Evolutionary conservation across 1,140 invertebrate genomes (phyloP), one percentile per base, ranked within the genome.

Genomic region (Drosophila rufa): DNA sequence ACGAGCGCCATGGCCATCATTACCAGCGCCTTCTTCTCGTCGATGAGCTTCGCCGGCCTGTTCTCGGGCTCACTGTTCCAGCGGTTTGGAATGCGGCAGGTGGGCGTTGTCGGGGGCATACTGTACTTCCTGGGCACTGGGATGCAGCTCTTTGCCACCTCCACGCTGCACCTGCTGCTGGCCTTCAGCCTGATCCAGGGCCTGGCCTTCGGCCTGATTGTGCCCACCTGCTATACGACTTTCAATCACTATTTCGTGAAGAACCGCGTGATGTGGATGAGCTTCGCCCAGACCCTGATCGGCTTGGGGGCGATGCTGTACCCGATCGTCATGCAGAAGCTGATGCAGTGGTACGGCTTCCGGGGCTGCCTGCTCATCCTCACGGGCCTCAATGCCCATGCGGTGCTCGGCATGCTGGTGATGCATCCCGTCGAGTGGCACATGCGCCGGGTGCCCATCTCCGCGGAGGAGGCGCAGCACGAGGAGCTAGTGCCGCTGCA

Each of bases 341-440:
- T 94, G 42, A 82, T 95, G 75, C 80, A 93, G 2, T 71, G 91
- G 33, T 95, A 95, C 64, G 95, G 95, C n/a, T 95, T 95, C 69
- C 93, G 94, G 82, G 95, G 95, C 19, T 95, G 95, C 1, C 92
- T 96, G 61, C 92, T 95, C 0, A 92, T 96, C 12, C 82, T 96
- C 0, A 79, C 92, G 0, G 95, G 93, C 15, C 92, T 96, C 36
- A 94, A 95, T 46, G 92, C 95, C 0, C 94, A 97, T 78, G 94
- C 94, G 0, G 80, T 96, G 6, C 92, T 95, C n/a, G 96, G 95
- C 8, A 94, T 95, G 73, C 77, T 94, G 5, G 83, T 95, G 4
- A 94, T 97, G 84, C 95, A 94, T 80, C 95, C 95, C 0, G 94
- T 96, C 2, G 94, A 95, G 76, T 95, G 95, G 95, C 95, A 96